A percentile compares a stretch with the other conserved stretches of the same genome.
These are phyloP conservation scores for Esox masquinongy DNA, from an alignment of 2,797 vertebrate genomes.

Conservation along the genomic window DNA sequence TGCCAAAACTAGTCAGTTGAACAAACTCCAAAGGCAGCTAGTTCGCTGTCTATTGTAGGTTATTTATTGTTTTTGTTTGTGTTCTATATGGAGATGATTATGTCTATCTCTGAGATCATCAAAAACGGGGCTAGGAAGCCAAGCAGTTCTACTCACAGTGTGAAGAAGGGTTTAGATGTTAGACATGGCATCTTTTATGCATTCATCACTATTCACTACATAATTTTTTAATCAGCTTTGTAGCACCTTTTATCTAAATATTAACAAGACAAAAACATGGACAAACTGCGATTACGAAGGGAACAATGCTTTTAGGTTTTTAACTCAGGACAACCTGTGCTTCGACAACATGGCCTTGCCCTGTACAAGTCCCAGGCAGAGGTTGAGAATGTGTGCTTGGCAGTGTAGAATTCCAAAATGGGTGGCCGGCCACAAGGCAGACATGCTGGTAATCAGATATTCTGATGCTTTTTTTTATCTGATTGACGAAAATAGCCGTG, in stretches of 20 bases:
- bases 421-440: constrained; percentile 27
- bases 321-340: constrained; percentile 44
- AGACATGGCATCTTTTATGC: constrained; percentile 76
- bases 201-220: constrained; percentile 66
- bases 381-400: constrained; percentile 21
- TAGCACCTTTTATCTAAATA: constrained; percentile 79
- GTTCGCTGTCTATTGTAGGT: neutral
- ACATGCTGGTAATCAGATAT: constrained; percentile 2
- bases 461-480: constrained; percentile 5
- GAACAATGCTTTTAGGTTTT: constrained; percentile 92
- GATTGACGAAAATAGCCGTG: constrained; percentile 20
- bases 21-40: constrained; percentile 19
- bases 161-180: constrained; percentile 28
- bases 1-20: constrained; percentile 99
- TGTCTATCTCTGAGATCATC: neutral
- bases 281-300: constrained; percentile 71
- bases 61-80: neutral
- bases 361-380: constrained; percentile 27
- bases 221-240: constrained; percentile 73
- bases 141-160: constrained; percentile 6
- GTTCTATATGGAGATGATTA: neutral
- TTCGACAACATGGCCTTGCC: constrained; percentile 38
- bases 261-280: constrained; percentile 32
- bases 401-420: constrained; percentile 23
- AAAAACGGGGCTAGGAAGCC: neutral